These are phyloP conservation scores for Carassius auratus DNA, from an alignment of 2,113 vertebrate genomes.

Conservation along the genomic window DNA sequence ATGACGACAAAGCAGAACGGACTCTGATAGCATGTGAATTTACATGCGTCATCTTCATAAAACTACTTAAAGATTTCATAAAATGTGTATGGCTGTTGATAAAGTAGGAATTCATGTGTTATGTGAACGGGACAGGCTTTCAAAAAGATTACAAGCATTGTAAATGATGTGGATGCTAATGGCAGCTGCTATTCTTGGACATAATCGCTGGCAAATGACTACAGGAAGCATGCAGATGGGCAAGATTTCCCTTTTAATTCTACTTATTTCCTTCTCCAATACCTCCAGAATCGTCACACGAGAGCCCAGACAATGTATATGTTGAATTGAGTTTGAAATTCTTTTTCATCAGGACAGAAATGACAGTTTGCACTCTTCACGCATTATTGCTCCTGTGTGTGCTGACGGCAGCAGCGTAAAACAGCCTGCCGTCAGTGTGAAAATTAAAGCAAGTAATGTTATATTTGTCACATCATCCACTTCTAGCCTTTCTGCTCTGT, in stretches of 20 bases:
- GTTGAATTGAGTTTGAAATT: constrained; percentile 34
- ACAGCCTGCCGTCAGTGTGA: background rate
- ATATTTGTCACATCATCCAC: constrained; percentile 33
- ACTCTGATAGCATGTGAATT: constrained; percentile 46
- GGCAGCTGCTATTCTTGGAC: constrained; percentile 52
- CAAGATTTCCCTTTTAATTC: constrained; percentile 42
- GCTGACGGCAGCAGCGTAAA: background rate
- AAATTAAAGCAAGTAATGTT: constrained; percentile 48
- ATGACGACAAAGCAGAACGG: background rate
- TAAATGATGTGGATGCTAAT: constrained; percentile 54
- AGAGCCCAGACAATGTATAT: constrained; percentile 51
- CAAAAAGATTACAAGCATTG: constrained; percentile 30
- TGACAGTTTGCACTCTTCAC: constrained; percentile 40
- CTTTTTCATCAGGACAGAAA: constrained; percentile 31
- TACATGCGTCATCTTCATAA: constrained; percentile 36
- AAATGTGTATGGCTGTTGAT: background rate
- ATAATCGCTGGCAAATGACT: constrained; percentile 52
- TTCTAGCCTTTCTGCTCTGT: background rate
- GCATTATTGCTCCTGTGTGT: background rate
- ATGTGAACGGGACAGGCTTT: constrained; percentile 30
- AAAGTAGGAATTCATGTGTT: constrained; percentile 11
- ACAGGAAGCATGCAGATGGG: constrained; percentile 41
- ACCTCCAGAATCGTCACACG: constrained; percentile 23
- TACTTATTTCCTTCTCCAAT: constrained; percentile 42
- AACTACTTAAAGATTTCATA: constrained; percentile 26